Conservation (phyloP, 2,113 vertebrate genomes). For the Bolborhynchus lineola region DNA sequence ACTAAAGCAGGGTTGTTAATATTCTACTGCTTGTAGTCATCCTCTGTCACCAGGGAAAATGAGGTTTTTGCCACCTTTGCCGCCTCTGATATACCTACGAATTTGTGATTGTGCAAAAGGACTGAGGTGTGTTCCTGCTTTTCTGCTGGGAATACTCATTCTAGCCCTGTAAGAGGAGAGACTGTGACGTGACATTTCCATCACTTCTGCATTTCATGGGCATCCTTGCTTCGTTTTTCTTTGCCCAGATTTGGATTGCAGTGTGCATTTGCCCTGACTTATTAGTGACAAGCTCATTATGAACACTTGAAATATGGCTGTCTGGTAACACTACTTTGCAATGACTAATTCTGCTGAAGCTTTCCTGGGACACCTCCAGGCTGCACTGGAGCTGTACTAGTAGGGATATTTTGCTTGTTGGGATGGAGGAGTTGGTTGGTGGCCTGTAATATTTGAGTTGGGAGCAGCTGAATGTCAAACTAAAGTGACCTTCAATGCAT, state of each 20-base stretch:
- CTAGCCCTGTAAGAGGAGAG: background rate
- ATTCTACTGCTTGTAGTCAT: background rate
- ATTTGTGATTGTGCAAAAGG: background rate
- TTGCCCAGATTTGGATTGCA: background rate
- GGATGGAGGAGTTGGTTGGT: background rate
- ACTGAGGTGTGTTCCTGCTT: background rate
- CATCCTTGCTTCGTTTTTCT: background rate
- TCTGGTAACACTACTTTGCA: background rate
- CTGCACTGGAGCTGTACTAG: background rate
- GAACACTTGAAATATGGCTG: background rate
- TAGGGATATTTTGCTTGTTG: background rate
- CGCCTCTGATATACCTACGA: background rate
- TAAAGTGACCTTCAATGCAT: background rate
- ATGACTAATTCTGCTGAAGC: background rate
- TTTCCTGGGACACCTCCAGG: background rate
- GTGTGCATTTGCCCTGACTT: background rate
- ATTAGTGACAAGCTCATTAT: background rate
- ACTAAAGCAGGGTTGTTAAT: background rate
- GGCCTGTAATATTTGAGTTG: background rate
- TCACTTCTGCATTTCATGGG: background rate
- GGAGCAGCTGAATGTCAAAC: background rate
- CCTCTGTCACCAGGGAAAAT: background rate
- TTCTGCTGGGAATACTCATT: background rate
- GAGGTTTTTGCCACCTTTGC: background rate
- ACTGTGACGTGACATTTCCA: background rate